Conservation (phyloP, 2,113 vertebrate genomes). For the Boulengeromyrus knoepffleri region DNA sequence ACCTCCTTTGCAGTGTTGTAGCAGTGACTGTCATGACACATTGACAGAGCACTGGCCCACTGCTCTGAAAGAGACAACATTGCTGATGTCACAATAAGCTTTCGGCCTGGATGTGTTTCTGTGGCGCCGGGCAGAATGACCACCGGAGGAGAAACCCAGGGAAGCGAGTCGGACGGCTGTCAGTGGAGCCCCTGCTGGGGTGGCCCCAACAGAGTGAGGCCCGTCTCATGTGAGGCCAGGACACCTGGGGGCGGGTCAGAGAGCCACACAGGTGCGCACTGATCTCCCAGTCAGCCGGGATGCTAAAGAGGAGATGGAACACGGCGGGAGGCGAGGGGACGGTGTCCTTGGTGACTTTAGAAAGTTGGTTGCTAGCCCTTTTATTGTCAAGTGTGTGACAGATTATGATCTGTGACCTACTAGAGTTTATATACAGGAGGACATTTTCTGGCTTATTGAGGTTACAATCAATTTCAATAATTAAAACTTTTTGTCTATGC, state of each 20-base stretch:
- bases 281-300: background rate
- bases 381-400: background rate
- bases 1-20: background rate
- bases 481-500: background rate
- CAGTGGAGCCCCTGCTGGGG: background rate
- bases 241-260: background rate
- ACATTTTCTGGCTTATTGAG: background rate
- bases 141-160: background rate
- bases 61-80: background rate
- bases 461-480: background rate
- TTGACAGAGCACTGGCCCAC: background rate
- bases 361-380: background rate
- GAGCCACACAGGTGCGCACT: background rate
- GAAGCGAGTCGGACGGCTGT: background rate
- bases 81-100: background rate
- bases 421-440: background rate
- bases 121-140: background rate
- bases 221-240: background rate
- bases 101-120: background rate
- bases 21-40: background rate
- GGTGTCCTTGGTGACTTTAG: background rate
- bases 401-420: background rate
- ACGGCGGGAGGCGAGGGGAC: background rate
- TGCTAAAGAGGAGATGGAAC: background rate
- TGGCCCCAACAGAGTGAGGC: background rate